A percentile compares a stretch with the other conserved stretches of the same genome.
These are phyloP conservation scores for Rhopilema esculentum DNA, from an alignment of 30 jellyfish, hydroid and myxozoan species.

Conservation along the genomic window DNA sequence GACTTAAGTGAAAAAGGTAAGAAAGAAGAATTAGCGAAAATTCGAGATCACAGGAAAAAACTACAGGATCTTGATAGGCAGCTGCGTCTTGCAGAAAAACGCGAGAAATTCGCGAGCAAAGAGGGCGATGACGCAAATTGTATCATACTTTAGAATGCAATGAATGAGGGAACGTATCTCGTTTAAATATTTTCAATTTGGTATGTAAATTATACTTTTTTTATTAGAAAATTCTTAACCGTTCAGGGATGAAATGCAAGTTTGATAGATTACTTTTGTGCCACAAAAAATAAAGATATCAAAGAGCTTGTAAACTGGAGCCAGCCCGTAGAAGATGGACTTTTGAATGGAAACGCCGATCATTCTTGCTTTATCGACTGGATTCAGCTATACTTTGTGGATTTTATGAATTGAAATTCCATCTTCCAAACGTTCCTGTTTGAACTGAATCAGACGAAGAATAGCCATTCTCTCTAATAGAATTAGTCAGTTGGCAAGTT, in stretches of 20 bases:
- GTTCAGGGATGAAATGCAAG: background rate
- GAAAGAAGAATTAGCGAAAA: constrained; percentile 85
- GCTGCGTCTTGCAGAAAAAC: constrained; percentile 83
- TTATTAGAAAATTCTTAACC: background rate
- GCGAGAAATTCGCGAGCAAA: constrained; percentile 78
- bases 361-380: too few relatives aligned
- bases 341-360: too few relatives aligned
- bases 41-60: constrained; percentile 84
- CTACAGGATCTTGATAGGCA: constrained; percentile 94
- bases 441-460: too few relatives aligned
- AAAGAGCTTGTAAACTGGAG: background rate
- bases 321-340: background rate
- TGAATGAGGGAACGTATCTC: background rate
- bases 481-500: too few relatives aligned
- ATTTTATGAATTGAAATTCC: too few relatives aligned
- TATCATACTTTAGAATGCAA: constrained; percentile 28
- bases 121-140: constrained; percentile 86
- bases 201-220: constrained; percentile 36
- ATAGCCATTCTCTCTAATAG: too few relatives aligned
- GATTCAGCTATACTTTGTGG: too few relatives aligned
- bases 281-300: background rate
- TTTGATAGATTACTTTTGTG: background rate
- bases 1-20: constrained; percentile 90
- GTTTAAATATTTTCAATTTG: constrained; percentile 13
- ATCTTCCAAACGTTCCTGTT: too few relatives aligned